Base-by-base conservation (phyloP, 35 echinoderm and acorn worm genomes). In the Ophiothrix spiculata region DNA sequence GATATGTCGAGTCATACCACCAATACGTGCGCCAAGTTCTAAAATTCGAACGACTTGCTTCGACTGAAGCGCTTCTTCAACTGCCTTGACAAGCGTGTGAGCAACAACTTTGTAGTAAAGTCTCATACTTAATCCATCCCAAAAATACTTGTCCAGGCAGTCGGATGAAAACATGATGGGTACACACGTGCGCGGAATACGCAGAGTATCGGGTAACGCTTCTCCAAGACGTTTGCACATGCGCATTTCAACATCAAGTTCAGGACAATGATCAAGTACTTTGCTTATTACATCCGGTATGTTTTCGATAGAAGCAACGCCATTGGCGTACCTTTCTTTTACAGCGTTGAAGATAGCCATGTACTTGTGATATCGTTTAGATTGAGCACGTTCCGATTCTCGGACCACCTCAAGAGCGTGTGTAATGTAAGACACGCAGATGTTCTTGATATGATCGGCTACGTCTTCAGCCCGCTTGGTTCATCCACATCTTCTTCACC, bases 1-100 rank as follows among this genome's bases (percentile, higher is more conserved):
- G 64, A 95, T 88, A 79, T 91, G 84, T 49, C 76, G 79, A 10
- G 93, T 87, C 33, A 95, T 41, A 79, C 93, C 93, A 11, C 93
- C 93, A 88, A 95, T 91, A 28, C 93, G 84, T 40, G 83, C 93
- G 39, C 93, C 93, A 56, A 95, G 85, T 73, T 95, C 93, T 29
- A 91, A 75, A 38, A 95, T 79, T 36, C 93, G 40, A 11, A 95
- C 85, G 25, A 90, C 89, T 38, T 64, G 21, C 69, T 95, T 95
- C 60, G 76, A 39, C 25, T 86, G 37, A 21, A 95, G 75, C 39
- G 88, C 85, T 37, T 86, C 83, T 38, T 83, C 75, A 1, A 95
- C 84, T 38, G 89, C 89, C 42, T 79, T 78, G 41, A 39, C 46
- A 12, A 95, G 69, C 3, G 87, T 76, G 39, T 95, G 88, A 31